Percentiles rank a stretch among this genome's conserved stretches.
phyloP scores from a whole-genome alignment of 1,140 invertebrate genomes.

The Drosophila kohkoa region DNA sequence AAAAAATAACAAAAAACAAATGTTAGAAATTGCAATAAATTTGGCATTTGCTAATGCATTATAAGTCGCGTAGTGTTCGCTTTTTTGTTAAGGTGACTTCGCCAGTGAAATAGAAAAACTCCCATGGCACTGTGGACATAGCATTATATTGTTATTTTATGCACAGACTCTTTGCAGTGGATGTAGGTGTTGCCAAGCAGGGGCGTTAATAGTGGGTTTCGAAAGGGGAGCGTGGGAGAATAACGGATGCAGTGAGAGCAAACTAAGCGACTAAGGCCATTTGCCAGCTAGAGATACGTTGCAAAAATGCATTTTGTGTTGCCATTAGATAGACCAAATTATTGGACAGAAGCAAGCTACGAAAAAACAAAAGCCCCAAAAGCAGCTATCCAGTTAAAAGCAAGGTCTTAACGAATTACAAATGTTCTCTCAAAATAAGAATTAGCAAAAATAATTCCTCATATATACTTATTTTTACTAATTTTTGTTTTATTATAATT shows the following conservation, averaged over 20 bases:
- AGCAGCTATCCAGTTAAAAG: conserved; percentile 3
- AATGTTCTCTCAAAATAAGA: conserved; percentile 37
- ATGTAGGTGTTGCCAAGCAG: background rate
- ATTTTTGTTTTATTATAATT: too few relatives aligned
- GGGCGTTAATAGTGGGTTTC: background rate
- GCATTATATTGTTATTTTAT: conserved; percentile 83
- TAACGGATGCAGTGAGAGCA: conserved; percentile 33
- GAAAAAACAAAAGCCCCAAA: conserved; percentile 68
- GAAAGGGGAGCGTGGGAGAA: background rate
- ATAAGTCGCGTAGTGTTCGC: conserved; percentile 58
- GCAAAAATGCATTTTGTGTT: conserved; percentile 74
- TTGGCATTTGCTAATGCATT: conserved; percentile 66
- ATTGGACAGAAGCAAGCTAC: conserved; percentile 72
- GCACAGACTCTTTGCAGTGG: conserved; percentile 64
- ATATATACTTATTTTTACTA: too few relatives aligned
- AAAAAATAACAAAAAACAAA: background rate
- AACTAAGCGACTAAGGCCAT: conserved; percentile 75
- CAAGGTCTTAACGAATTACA: conserved; percentile 7
- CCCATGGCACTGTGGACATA: conserved; percentile 52
- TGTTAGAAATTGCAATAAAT: conserved; percentile 49
- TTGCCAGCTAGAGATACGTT: conserved; percentile 77
- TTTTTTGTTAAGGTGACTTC: conserved; percentile 11
- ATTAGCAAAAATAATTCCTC: too few relatives aligned
- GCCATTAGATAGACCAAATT: conserved; percentile 80
- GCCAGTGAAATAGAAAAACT: conserved; percentile 23